Evolutionary conservation across 2,113 vertebrate species (phyloP).

Genomic region (Pangasianodon hypophthalmus): DNA sequence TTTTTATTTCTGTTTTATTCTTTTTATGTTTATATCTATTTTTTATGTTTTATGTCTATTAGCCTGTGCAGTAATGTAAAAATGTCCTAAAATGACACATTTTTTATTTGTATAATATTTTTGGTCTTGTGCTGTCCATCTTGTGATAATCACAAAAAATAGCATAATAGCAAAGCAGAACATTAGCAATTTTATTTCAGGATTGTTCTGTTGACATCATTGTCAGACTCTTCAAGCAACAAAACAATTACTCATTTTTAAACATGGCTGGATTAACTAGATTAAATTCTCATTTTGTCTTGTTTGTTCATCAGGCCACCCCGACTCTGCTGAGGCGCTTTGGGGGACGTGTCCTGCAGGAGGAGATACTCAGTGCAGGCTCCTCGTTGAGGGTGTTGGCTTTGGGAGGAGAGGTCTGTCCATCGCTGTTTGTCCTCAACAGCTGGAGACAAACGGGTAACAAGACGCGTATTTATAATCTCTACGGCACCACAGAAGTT

Average conservation of each 20-base stretch:
- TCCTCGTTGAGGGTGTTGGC: constrained; percentile 87
- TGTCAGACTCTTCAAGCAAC: background rate
- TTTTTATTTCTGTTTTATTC: background rate
- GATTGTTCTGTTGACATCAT: background rate
- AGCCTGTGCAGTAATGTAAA: background rate
- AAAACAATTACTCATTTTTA: background rate
- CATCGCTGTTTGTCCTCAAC: constrained; percentile 72
- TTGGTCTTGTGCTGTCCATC: background rate
- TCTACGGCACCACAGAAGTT: constrained; percentile 95
- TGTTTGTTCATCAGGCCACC: constrained; percentile 77
- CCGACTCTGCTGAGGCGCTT: constrained; percentile 88
- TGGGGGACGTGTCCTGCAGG: constrained; percentile 75
- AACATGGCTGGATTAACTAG: background rate
- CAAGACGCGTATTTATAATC: constrained; percentile 85
- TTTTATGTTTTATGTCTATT: background rate
- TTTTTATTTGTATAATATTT: background rate
- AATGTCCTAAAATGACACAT: background rate
- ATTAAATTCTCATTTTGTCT: background rate
- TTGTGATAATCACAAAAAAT: background rate
- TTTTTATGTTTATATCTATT: background rate
- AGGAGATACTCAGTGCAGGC: constrained; percentile 75
- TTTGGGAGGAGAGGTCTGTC: constrained; percentile 91
- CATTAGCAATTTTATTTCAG: background rate
- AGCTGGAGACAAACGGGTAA: constrained; percentile 86
- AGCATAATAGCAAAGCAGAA: background rate